Conservation (phyloP, 1,140 invertebrate genomes). For the Ceratosolen fusciceps region DNA sequence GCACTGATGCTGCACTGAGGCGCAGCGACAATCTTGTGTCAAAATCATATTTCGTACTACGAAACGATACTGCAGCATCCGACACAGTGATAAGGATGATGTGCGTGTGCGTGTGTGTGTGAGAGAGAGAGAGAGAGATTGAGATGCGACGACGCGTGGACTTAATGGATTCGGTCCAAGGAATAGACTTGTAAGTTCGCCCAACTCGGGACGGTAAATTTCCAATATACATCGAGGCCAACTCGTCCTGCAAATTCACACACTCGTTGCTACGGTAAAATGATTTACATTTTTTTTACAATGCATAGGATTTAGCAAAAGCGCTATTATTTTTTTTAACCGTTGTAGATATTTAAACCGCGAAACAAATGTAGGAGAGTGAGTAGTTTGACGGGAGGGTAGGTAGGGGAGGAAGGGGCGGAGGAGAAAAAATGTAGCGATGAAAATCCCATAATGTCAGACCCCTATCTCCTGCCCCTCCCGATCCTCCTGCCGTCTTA, state of each 20-base stretch:
- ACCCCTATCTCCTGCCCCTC: background rate
- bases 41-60: too few relatives aligned
- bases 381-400: background rate
- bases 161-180: background rate
- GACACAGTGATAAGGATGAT: too few relatives aligned
- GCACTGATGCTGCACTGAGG: too few relatives aligned
- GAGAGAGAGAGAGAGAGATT: too few relatives aligned
- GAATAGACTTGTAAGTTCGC: background rate
- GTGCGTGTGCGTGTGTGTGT: too few relatives aligned
- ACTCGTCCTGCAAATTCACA: background rate
- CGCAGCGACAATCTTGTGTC: too few relatives aligned
- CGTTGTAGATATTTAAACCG: conserved; percentile 22
- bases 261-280: background rate
- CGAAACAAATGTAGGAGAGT: conserved; percentile 8
- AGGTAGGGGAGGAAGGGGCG: too few relatives aligned
- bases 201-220: background rate
- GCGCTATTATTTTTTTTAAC: conserved; percentile 24
- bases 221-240: background rate
- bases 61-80: too few relatives aligned
- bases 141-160: background rate
- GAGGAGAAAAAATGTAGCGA: too few relatives aligned
- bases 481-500: background rate
- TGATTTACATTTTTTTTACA: conserved; percentile 2
- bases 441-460: background rate
- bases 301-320: background rate